Base-by-base conservation (phyloP, 2,797 vertebrate genomes). In the Sylvia borin region DNA sequence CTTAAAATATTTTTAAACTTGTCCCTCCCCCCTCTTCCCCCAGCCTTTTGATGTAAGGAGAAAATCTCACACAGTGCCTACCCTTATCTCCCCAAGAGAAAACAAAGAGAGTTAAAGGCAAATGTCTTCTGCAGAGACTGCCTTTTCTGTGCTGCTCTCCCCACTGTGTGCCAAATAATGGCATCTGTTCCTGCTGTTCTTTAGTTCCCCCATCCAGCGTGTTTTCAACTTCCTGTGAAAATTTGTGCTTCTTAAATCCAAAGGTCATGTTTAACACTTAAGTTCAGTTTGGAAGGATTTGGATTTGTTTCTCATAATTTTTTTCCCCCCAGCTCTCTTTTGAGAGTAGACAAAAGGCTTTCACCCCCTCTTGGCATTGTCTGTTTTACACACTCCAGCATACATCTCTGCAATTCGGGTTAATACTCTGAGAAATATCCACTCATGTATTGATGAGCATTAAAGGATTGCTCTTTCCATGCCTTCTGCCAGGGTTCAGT, bases 221-320 rank as follows among this genome's bases (percentile, higher is more conserved):
- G 90, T 95, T 97, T 97, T 92, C 93, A 96, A 96, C 93, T 97
- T 97, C 93, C 93, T 94, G 76, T 78, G 94, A 97, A 97, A 97
- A 96, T 97, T 90, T 96, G 94, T 95, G 75, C 72, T 88, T 96
- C 93, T 97, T 96, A 92, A 96, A 97, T 94, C 91, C 94, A 95
- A 97, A 97, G 97, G 97, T 97, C 96, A 95, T 24, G 91, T 94
- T 96, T 94, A 95, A 95, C 93, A 92, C 84, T 96, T 73, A 92
- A 92, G 90, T 89, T 97, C 65, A 77, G 54, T 60, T 91, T 73
- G 60, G 73, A 79, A 84, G 74, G 68, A 90, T 91, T 88, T 91
- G 71, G 77, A 94, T 91, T 94, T 89, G 43, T 80, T 95, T 91
- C 62, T 91, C 31, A 29, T 83, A 16, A 7, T 61, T 65, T 31